Conservation (phyloP, 1,140 invertebrate species). For the Heliconius himera region DNA sequence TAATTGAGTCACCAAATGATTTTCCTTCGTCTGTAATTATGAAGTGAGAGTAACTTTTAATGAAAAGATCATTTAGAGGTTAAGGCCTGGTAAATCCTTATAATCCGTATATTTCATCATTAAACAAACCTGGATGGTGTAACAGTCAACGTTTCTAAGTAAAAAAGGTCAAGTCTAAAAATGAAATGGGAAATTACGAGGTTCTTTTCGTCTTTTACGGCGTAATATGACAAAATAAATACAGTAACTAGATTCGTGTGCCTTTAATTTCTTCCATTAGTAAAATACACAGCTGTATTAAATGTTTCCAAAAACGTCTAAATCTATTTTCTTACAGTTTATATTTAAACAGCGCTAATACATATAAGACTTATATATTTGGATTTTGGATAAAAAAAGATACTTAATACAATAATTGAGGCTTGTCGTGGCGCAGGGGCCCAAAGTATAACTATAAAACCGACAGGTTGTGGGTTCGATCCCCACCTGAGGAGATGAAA, state of each 20-base stretch:
- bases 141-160: neutral
- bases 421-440: no score
- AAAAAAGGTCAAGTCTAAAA: slow-evolving; percentile 14
- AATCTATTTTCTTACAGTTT: neutral
- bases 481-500: no score
- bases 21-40: slow-evolving; percentile 55
- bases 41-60: slow-evolving; percentile 53
- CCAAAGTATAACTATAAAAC: no score
- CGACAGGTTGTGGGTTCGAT: no score
- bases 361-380: no score
- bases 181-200: neutral
- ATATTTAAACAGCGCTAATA: neutral
- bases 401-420: no score
- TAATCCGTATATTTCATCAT: slow-evolving; percentile 43
- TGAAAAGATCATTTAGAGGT: slow-evolving; percentile 51
- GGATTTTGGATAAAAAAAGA: no score
- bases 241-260: slow-evolving; percentile 14
- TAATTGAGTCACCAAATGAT: slow-evolving; percentile 48
- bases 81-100: slow-evolving; percentile 37
- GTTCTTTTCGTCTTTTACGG: slow-evolving; percentile 7
- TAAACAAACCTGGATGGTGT: slow-evolving; percentile 1
- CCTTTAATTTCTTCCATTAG: slow-evolving; percentile 24
- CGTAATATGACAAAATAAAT: slow-evolving; percentile 9
- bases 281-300: slow-evolving; percentile 16
- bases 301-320: neutral